phyloP scores from a whole-genome alignment of 2,797 vertebrate species.

The Enteromius trimaculatus region DNA sequence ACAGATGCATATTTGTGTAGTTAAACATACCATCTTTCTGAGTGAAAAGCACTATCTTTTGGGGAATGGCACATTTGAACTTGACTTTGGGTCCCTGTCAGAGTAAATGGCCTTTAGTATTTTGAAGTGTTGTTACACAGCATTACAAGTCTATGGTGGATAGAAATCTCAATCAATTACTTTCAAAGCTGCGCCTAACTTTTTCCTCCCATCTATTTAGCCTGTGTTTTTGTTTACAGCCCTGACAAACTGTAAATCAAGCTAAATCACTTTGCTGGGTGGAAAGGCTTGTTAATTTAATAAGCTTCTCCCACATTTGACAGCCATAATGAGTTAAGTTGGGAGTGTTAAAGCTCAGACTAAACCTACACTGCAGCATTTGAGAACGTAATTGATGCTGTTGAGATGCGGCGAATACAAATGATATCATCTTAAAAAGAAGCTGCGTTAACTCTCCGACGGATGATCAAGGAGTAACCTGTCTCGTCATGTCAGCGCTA shows the following conservation, averaged over 20 bases:
- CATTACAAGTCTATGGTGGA: conserved; percentile 33
- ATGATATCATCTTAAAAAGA: conserved; percentile 44
- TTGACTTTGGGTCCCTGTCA: not conserved
- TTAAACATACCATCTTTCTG: not conserved
- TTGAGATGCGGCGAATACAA: conserved; percentile 50
- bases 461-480: conserved; percentile 42
- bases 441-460: conserved; percentile 31
- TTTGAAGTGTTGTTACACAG: conserved; percentile 30
- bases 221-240: conserved; percentile 57
- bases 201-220: conserved; percentile 50
- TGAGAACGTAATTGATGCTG: conserved; percentile 49
- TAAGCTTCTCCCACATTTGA: conserved; percentile 60
- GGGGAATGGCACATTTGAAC: not conserved
- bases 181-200: conserved; percentile 47
- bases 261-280: conserved; percentile 51
- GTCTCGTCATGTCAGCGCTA: conserved; percentile 44
- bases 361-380: conserved; percentile 50
- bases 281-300: conserved; percentile 64
- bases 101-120: not conserved
- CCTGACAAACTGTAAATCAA: conserved; percentile 64
- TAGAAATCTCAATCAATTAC: conserved; percentile 51
- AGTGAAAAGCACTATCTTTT: conserved; percentile 16
- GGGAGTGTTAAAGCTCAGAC: conserved; percentile 52
- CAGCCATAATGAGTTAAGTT: conserved; percentile 64
- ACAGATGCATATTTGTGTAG: not conserved